Base-by-base conservation (phyloP, 2,797 vertebrate genomes). In the Manis pentadactyla region DNA sequence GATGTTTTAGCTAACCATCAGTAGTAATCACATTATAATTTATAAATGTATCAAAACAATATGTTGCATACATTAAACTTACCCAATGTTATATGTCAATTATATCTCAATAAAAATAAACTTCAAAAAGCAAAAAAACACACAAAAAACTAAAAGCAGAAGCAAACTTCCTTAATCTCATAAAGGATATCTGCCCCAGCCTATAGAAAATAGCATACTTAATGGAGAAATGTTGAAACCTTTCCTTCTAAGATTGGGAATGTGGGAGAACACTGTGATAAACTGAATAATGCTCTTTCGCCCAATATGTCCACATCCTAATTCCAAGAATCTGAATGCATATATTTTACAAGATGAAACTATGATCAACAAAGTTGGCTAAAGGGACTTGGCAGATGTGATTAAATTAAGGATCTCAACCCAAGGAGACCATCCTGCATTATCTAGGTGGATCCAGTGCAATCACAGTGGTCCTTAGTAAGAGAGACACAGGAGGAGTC, bases 291-390 rank as follows among this genome's bases (percentile, higher is more conserved):
- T 88, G 49, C 12, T 46, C 27, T 18, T 25, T 13, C 31, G 37
- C 27, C 39, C 13, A 31, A 59, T 61, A 11, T 85, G 42, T 63
- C 61, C 11, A 61, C 53, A 46, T 63, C 53, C 27, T 77, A 77
- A 53, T 61, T 11, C 17, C 27, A 13, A 57, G 61, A 88, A 83
- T 61, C 61, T 88, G 34, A 49, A 23, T 59, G 10, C 61, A 53
- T 68, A 9, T 42, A 83, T 31, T 93, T 89, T 89, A 75, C 68
- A 90, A 49, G 31, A 84, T 77, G 53, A 83, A 91, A 57, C 55
- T 83, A 39, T 68, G 66, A 39, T 77, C 46, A 88, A 55, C 46
- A 63, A 83, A 63, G 63, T 63, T 59, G 27, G 55, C 63, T 77
- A 92, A 87, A 66, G 42, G 53, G 21, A 77, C 55, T 74, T 63